Conservation (phyloP, 2,888 invertebrate genomes). For the Scrobipalpa costella region DNA sequence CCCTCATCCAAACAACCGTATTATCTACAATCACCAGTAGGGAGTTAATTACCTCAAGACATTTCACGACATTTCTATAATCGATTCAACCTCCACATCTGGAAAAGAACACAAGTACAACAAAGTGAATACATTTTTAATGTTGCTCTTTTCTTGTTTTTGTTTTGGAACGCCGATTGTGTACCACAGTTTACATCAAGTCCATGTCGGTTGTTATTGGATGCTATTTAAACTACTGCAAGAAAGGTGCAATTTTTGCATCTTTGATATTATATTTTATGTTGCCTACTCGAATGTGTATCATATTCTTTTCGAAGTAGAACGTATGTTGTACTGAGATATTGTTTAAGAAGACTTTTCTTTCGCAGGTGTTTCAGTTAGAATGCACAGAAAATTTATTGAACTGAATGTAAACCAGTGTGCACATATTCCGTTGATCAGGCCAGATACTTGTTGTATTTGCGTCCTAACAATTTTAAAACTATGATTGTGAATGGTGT, state of each 20-base stretch:
- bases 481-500: background rate
- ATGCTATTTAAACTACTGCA: too few species aligned
- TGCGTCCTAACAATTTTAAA: slow-evolving; percentile 62
- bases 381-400: slow-evolving; percentile 30
- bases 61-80: slow-evolving; percentile 80
- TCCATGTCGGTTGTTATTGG: slow-evolving; percentile 67
- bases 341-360: background rate
- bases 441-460: slow-evolving; percentile 77
- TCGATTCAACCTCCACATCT: slow-evolving; percentile 80
- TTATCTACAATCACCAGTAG: slow-evolving; percentile 78
- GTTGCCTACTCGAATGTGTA: too few species aligned
- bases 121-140: slow-evolving; percentile 74
- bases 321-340: too few species aligned
- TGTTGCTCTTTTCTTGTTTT: slow-evolving; percentile 36
- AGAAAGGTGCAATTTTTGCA: too few species aligned
- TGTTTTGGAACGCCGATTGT: slow-evolving; percentile 56
- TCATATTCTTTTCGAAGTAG: too few species aligned
- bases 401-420: slow-evolving; percentile 79
- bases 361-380: background rate
- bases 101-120: slow-evolving; percentile 82
- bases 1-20: slow-evolving; percentile 56
- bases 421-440: slow-evolving; percentile 61
- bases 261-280: too few species aligned
- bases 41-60: slow-evolving; percentile 81
- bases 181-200: slow-evolving; percentile 78